Evolutionary conservation across 2,797 vertebrate species (phyloP).

Genomic region (Delichon dasypus): DNA sequence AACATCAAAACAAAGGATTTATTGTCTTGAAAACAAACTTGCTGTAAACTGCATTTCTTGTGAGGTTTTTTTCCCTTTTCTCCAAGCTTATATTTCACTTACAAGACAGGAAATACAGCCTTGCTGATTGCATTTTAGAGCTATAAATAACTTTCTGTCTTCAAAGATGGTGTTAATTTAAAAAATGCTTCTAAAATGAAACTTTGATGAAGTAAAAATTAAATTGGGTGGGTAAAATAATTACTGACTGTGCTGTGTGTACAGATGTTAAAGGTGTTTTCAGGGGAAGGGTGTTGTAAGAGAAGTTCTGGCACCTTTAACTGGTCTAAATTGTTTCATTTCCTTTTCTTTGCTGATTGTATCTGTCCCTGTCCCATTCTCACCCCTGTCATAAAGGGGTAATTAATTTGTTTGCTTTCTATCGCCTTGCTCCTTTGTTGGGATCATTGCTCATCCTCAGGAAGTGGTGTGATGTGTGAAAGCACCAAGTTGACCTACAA

Average conservation of each 20-base stretch:
- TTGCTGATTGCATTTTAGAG: not conserved
- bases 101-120: constrained; percentile 27
- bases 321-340: not conserved
- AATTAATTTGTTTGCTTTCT: not conserved
- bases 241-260: not conserved
- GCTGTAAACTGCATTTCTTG: not conserved
- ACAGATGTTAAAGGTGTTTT: not conserved
- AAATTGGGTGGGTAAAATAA: not conserved
- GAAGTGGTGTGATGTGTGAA: not conserved
- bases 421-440: not conserved
- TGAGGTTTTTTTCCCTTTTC: not conserved
- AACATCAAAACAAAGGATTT: not conserved
- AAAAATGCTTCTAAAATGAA: not conserved
- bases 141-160: not conserved
- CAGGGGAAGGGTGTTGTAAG: not conserved
- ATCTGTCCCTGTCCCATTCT: not conserved
- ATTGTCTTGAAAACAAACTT: not conserved
- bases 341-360: not conserved
- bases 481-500: not conserved
- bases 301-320: not conserved
- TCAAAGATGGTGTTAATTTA: not conserved
- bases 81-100: not conserved
- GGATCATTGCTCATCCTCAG: not conserved
- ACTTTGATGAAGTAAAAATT: not conserved
- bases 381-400: not conserved